These are phyloP conservation scores for Huso huso DNA, from an alignment of 2,797 vertebrate species.

Conservation along the genomic window DNA sequence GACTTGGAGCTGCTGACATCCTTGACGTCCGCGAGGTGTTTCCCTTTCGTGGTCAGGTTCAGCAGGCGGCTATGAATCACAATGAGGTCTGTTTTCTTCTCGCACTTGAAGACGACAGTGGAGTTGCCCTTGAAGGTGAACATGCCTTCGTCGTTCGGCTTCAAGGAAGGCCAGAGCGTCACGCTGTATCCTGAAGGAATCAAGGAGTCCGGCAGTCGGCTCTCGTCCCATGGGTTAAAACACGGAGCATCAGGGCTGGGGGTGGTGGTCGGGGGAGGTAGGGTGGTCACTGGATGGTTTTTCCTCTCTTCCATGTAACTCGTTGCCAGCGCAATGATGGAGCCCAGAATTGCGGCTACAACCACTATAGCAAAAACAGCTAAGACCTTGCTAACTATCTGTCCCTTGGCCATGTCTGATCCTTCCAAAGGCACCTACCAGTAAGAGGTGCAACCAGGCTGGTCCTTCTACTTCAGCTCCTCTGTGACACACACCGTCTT, in stretches of 20 bases:
- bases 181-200: slow-evolving; percentile 49
- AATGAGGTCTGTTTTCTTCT: slow-evolving; percentile 34
- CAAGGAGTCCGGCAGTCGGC: slow-evolving; percentile 49
- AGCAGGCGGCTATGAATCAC: slow-evolving; percentile 48
- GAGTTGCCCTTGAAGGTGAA: slow-evolving; percentile 47
- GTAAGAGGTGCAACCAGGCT: slow-evolving; percentile 8
- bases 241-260: slow-evolving; percentile 18
- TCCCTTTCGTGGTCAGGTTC: neutral
- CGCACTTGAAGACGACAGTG: slow-evolving; percentile 44
- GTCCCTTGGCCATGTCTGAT: slow-evolving; percentile 60
- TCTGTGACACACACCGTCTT: slow-evolving; percentile 33
- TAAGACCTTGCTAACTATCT: slow-evolving; percentile 59
- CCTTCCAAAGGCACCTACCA: slow-evolving; percentile 15
- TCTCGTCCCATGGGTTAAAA: slow-evolving; percentile 22
- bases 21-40: fast-evolving
- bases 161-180: slow-evolving; percentile 39
- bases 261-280: slow-evolving; percentile 9
- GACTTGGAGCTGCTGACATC: neutral
- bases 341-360: slow-evolving; percentile 42
- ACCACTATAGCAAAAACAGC: slow-evolving; percentile 51
- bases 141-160: slow-evolving; percentile 42
- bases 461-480: slow-evolving; percentile 26
- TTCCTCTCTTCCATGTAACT: slow-evolving; percentile 47
- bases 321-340: slow-evolving; percentile 63
- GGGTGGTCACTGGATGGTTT: slow-evolving; percentile 27